Base-by-base conservation (phyloP, 2,113 vertebrate species). In the Lichenostomus cassidix region DNA sequence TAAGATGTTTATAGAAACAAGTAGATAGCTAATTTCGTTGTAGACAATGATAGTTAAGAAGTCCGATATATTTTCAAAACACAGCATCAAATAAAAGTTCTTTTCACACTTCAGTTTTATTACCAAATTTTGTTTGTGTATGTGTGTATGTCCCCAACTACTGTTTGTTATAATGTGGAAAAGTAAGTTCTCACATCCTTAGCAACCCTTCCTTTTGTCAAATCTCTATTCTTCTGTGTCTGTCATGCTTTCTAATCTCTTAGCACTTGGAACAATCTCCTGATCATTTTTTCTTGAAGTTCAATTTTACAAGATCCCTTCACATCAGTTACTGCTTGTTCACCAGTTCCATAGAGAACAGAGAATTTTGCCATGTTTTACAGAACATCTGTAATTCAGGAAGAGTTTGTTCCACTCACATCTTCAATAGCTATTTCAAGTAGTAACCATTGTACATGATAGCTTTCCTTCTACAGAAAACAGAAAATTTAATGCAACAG, bases 281-380 rank as follows among this genome's bases (percentile, higher is more conserved):
- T 49, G 16, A n/a, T 33, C 5, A 7, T 24, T 76, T 60, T 56
- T 24, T 41, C 9, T 74, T 11, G 1, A 42, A 80, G 42, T 46
- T 74, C 25, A 80, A 22, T 42, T 53, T 85, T 49, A 46, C 24
- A 65, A 49, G 15, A 82, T 2, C 9, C 12, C 20, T 73, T 64
- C 76, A 63, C 0, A 0, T 44, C 28, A 80, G 9, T 41, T 75
- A 14, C 25, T 0, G 1, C 5, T 47, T 68, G 10, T 16, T 83
- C 35, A 37, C 15, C 25, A 64, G 1, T 55, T 90, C 33, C 9
- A 10, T 1, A 2, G 33, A 46, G 8, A 58, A 37, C 12, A 47
- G 10, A 84, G 47, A 80, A 74, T 62, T 46, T 21, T 33, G 9
- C 50, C 5, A 42, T 9, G 4, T 33, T 65, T 23, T 42, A 58